Conservation (phyloP, 2,797 vertebrate species). For the Spatula versicolor region DNA sequence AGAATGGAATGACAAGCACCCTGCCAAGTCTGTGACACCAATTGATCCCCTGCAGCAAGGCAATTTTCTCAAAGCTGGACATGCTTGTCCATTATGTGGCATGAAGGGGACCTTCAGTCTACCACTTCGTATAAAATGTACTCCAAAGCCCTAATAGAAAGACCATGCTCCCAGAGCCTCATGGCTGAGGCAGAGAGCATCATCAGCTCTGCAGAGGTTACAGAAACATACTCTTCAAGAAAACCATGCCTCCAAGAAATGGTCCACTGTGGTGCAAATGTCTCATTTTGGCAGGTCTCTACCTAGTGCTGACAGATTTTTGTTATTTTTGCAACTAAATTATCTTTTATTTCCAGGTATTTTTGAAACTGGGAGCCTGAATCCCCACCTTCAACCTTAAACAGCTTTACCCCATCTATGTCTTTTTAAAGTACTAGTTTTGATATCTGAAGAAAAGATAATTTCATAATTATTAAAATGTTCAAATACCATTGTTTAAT, state of each 20-base stretch:
- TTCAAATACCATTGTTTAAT: background rate
- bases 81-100: background rate
- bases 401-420: background rate
- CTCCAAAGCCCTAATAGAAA: background rate
- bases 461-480: background rate
- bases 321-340: background rate
- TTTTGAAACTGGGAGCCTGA: background rate
- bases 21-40: background rate
- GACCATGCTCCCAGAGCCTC: background rate
- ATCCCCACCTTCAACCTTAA: background rate
- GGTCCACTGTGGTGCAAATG: fast-evolving
- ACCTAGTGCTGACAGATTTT: background rate
- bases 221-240: background rate
- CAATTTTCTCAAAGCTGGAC: background rate
- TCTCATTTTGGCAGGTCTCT: background rate
- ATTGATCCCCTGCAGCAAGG: background rate
- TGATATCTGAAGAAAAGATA: background rate
- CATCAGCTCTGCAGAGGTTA: background rate
- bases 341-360: background rate
- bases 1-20: background rate
- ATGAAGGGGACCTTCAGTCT: background rate
- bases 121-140: fast-evolving
- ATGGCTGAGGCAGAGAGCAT: background rate
- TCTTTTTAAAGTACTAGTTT: background rate
- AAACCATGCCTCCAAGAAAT: background rate